Percentiles rank a stretch among this genome's conserved stretches.
phyloP scores from a whole-genome alignment of 2,888 invertebrate genomes.

The Helobdella robusta region DNA sequence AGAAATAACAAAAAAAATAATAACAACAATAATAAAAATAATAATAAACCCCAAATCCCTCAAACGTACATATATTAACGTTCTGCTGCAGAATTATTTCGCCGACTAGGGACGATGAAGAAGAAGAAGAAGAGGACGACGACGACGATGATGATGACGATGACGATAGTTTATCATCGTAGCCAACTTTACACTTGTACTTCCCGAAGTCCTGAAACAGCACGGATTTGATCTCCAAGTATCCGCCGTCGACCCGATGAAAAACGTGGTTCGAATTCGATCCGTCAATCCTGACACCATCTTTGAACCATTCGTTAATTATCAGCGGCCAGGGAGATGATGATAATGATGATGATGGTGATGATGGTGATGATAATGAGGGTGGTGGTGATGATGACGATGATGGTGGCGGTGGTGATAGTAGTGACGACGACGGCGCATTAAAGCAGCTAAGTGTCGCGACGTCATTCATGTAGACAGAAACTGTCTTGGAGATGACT shows the following conservation, averaged over 20 bases:
- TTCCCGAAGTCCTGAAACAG: slow-evolving; percentile 17
- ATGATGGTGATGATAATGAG: too few relatives aligned
- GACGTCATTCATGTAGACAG: too few relatives aligned
- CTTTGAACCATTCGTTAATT: slow-evolving; percentile 12
- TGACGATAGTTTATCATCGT: neutral
- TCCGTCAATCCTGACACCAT: slow-evolving; percentile 1
- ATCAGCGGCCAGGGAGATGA: neutral
- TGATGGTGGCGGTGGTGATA: neutral
- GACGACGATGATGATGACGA: slow-evolving; percentile 16
- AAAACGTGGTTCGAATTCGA: neutral
- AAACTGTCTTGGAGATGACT: too few relatives aligned
- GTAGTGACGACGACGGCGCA: neutral
- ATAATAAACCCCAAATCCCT: too few relatives aligned
- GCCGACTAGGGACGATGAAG: slow-evolving; percentile 22
- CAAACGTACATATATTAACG: too few relatives aligned
- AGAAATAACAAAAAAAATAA: too few relatives aligned
- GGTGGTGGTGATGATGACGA: neutral
- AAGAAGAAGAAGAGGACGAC: neutral
- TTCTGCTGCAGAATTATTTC: too few relatives aligned
- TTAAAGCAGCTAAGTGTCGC: slow-evolving; percentile 11
- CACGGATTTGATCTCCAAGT: neutral
- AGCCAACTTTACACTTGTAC: slow-evolving; percentile 16
- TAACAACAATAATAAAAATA: too few relatives aligned
- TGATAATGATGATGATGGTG: neutral
- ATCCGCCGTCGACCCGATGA: neutral